Evolutionary conservation across 2,113 vertebrate genomes (phyloP).

Genomic region (Odobenus rosmarus): DNA sequence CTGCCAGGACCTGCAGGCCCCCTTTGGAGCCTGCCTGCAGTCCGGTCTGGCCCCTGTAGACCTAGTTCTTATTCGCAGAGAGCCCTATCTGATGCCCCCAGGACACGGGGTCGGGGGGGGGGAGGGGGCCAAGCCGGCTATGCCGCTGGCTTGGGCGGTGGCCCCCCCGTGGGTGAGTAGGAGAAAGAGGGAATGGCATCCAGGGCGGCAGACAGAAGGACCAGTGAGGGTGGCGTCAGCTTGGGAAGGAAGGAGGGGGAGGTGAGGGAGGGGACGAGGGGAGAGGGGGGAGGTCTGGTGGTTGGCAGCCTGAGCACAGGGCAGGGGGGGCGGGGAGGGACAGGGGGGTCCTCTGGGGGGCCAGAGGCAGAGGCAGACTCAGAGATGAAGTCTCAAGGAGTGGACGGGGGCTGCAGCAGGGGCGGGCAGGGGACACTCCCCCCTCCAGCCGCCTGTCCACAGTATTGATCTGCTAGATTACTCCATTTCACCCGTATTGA

Average conservation of each 20-base stretch:
- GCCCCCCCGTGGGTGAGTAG: not conserved
- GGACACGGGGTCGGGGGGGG: not conserved
- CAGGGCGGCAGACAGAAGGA: not conserved
- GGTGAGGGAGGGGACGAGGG: not conserved
- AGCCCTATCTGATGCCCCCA: not conserved
- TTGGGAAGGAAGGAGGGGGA: not conserved
- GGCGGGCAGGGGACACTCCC: not conserved
- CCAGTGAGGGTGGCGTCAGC: not conserved
- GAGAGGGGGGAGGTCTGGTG: too few species aligned
- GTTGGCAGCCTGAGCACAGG: not conserved
- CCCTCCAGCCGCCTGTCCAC: not conserved
- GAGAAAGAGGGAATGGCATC: not conserved
- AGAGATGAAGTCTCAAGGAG: not conserved
- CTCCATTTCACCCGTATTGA: conserved; percentile 81
- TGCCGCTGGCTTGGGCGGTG: not conserved
- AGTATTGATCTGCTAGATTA: conserved; percentile 79
- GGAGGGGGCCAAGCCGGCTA: too few species aligned
- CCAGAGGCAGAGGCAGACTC: not conserved
- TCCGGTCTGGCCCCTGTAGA: not conserved
- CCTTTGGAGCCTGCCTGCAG: not conserved
- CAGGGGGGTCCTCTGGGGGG: not conserved
- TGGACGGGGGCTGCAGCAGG: not conserved
- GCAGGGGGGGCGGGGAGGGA: not conserved
- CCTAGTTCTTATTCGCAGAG: not conserved
- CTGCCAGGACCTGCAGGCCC: not conserved